Conservation (phyloP, 2,797 vertebrate genomes). For the Crenichthys baileyi region DNA sequence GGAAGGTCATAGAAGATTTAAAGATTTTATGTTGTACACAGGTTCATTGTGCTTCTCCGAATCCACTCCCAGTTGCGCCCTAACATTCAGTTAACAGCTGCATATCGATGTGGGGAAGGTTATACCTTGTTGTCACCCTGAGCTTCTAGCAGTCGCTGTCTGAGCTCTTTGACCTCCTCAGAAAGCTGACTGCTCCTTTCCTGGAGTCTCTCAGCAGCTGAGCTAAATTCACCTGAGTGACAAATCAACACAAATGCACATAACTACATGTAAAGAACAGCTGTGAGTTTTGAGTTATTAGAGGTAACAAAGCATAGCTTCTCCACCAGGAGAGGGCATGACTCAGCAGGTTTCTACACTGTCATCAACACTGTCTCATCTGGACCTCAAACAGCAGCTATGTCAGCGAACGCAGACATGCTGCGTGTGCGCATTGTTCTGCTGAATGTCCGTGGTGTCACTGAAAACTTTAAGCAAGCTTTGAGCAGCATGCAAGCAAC, state of each 20-base stretch:
- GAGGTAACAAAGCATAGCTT: neutral
- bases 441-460: neutral
- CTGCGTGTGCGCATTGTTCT: constrained; percentile 4
- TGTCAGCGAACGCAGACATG: neutral
- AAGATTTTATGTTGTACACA: neutral
- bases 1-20: neutral
- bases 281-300: neutral
- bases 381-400: neutral
- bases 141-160: constrained; percentile 91
- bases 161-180: constrained; percentile 94
- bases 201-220: constrained; percentile 91
- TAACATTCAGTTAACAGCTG: neutral
- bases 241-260: neutral
- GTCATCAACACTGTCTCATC: constrained; percentile 1
- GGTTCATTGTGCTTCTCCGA: neutral
- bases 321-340: constrained; percentile 1
- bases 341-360: neutral
- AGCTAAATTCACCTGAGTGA: constrained; percentile 89
- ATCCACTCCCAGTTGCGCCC: neutral
- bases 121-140: constrained; percentile 97
- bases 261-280: neutral
- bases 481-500: neutral
- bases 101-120: neutral
- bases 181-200: constrained; percentile 87
- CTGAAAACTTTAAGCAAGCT: neutral